These are phyloP conservation scores for Melipona bicolor DNA, from an alignment of 2,888 invertebrate species.

Conservation along the genomic window DNA sequence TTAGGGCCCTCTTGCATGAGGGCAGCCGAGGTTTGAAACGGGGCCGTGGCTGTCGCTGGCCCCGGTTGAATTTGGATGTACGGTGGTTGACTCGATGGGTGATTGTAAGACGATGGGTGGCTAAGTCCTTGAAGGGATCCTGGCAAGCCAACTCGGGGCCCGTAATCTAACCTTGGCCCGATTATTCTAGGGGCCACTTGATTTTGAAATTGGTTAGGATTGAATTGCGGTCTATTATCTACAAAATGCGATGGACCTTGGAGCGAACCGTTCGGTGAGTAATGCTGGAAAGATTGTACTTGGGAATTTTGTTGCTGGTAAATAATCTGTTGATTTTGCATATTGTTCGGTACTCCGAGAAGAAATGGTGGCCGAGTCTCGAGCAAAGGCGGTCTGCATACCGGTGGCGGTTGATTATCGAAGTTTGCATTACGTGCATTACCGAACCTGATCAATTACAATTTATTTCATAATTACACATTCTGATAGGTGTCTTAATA, in stretches of 20 bases:
- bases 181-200: conserved; percentile 71
- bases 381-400: conserved; percentile 75
- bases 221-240: conserved; percentile 74
- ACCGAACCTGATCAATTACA: conserved; percentile 60
- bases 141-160: conserved; percentile 69
- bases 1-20: conserved; percentile 61
- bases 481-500: background rate
- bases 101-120: conserved; percentile 64
- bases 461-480: background rate
- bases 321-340: conserved; percentile 74
- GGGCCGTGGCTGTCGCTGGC: conserved; percentile 18
- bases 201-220: conserved; percentile 74
- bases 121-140: conserved; percentile 56
- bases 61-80: conserved; percentile 64
- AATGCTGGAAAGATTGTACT: conserved; percentile 74
- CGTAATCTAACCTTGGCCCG: conserved; percentile 70
- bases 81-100: conserved; percentile 72
- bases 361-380: conserved; percentile 76
- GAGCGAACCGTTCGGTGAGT: conserved; percentile 70
- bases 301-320: conserved; percentile 71
- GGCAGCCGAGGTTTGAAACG: conserved; percentile 63
- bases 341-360: conserved; percentile 68
- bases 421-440: conserved; percentile 58
- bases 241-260: conserved; percentile 75
- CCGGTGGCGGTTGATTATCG: conserved; percentile 67